Conservation (phyloP, 2,888 invertebrate genomes). For the Aplocera efformata region DNA sequence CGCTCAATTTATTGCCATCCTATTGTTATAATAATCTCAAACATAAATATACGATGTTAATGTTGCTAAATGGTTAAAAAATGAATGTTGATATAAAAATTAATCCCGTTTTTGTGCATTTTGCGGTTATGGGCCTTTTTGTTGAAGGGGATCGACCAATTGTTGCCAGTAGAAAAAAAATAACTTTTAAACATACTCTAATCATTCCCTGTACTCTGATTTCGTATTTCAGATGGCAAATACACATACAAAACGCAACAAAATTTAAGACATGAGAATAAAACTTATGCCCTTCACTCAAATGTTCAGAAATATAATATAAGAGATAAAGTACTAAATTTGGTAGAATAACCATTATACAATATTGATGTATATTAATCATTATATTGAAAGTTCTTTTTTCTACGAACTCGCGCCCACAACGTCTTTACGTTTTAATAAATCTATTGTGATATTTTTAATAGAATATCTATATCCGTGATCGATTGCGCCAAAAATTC, state of each 20-base stretch:
- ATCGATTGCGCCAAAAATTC: background rate
- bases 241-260: too few species aligned
- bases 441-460: background rate
- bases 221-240: too few species aligned
- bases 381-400: too few species aligned
- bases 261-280: too few species aligned
- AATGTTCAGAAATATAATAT: too few species aligned
- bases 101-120: slow-evolving; percentile 16
- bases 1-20: slow-evolving; percentile 43
- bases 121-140: slow-evolving; percentile 18
- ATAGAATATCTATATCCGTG: background rate
- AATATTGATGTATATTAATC: too few species aligned
- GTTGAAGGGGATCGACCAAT: slow-evolving; percentile 1
- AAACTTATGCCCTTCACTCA: too few species aligned
- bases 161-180: slow-evolving; percentile 6
- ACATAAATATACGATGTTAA: slow-evolving; percentile 35
- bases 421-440: too few species aligned
- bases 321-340: too few species aligned
- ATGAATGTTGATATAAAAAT: slow-evolving; percentile 27
- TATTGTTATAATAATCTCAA: slow-evolving; percentile 41
- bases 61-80: slow-evolving; percentile 34
- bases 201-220: too few species aligned
- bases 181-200: background rate
- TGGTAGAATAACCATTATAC: too few species aligned
- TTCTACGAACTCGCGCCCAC: too few species aligned